Conservation (phyloP, 2,888 invertebrate genomes). For the Torymus texanus region DNA sequence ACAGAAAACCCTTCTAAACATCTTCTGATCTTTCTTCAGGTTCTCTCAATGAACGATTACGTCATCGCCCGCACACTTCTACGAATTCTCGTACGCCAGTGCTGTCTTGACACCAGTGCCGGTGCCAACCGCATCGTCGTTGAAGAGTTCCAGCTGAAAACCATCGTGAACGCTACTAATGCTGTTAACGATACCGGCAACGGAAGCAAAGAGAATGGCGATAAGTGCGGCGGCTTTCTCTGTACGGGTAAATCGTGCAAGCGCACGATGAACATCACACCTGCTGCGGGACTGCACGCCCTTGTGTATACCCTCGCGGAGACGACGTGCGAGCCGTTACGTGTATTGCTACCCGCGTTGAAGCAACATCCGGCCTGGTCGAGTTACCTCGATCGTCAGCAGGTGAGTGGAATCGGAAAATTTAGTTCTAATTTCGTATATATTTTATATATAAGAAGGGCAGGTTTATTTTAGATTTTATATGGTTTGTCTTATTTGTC, state of each 20-base stretch:
- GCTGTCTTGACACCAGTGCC: constrained; percentile 42
- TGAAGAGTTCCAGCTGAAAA: neutral
- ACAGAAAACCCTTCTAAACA: too few relatives aligned
- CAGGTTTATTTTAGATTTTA: too few relatives aligned
- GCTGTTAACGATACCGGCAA: too few relatives aligned
- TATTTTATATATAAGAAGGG: neutral
- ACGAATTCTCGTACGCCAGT: constrained; percentile 61
- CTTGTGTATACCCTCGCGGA: constrained; percentile 80
- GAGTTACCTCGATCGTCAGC: constrained; percentile 84
- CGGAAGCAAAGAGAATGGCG: constrained; percentile 62
- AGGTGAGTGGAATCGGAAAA: constrained; percentile 75
- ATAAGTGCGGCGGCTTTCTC: constrained; percentile 81
- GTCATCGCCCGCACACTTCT: constrained; percentile 77
- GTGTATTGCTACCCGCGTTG: constrained; percentile 81
- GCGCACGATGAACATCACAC: constrained; percentile 69
- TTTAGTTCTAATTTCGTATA: neutral
- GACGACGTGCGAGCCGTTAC: constrained; percentile 78
- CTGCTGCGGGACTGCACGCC: constrained; percentile 80
- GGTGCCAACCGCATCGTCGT: neutral
- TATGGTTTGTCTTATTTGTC: neutral
- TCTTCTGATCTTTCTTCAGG: constrained; percentile 72
- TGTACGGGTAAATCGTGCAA: constrained; percentile 83
- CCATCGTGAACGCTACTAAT: neutral
- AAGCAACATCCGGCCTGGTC: constrained; percentile 82
- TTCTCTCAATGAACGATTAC: constrained; percentile 84